Evolutionary conservation across 2,888 invertebrate genomes (phyloP), one percentile per base, ranked within the genome.

Genomic region (Erebia epiphron): DNA sequence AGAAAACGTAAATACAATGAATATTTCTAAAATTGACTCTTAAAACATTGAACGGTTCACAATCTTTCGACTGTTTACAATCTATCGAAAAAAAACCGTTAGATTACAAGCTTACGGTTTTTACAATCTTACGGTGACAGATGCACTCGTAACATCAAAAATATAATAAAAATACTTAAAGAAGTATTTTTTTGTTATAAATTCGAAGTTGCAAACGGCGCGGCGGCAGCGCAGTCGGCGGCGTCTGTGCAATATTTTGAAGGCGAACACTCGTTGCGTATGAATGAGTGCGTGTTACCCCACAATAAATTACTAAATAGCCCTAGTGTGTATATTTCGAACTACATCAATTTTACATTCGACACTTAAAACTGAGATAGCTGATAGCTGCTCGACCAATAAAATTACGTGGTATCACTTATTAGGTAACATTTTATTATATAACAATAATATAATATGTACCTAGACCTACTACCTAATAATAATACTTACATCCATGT

Each of bases 241-340:
- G 18, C 21, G 26, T 50, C 60, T 67, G 43, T 63, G 66, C 57
- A 66, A 72, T 26, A 57, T 68, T 72, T 67, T 69, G 65, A 68
- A 71, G 67, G 71, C 67, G 26, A 71, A 61, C 60, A 50, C 49
- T 41, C 18, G 60, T 71, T 68, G 71, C 71, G 71, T 71, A 71
- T 63, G 68, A 68, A 71, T 63, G 68, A 68, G 43, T 79, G 78
- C 76, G 77, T 79, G 79, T 82, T 80, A 76, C 80, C 73, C 78
- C 80, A 80, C 79, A 79, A 76, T 78, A 79, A 80, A 80, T 82
- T 82, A 79, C 80, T 76, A 80, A 80, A 79, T 77, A 76, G 79
- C 76, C 77, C 76, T 75, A 75, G 73, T 73, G 64, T 18, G 13
- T 18, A 41, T 46, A 41, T 46, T 62, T 67, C 56, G 57, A 62